Percentiles rank a stretch among this genome's conserved stretches.
Evolutionary conservation across 1,140 invertebrate genomes (phyloP).

Genomic region (Eufriesea mexicana): DNA sequence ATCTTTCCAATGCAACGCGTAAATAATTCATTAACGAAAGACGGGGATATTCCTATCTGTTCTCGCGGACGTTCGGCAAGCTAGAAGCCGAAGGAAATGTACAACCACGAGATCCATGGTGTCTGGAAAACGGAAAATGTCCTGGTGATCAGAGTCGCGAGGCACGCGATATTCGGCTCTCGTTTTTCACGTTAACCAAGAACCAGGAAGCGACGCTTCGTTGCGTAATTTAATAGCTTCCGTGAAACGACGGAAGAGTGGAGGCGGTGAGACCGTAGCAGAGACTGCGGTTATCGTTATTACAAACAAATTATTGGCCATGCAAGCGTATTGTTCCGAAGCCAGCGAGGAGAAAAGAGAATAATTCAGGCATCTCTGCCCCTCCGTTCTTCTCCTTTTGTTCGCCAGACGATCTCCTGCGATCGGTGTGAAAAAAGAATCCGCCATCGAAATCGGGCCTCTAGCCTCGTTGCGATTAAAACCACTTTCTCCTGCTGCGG

Average conservation of each 20-base stretch:
- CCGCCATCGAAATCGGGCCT: neutral
- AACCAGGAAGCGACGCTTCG: slow-evolving; percentile 67
- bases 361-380: slow-evolving; percentile 36
- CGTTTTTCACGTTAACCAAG: slow-evolving; percentile 52
- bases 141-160: too few species aligned
- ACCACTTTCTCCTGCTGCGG: slow-evolving; percentile 15
- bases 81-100: neutral
- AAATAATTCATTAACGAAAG: slow-evolving; percentile 6
- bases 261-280: slow-evolving; percentile 47
- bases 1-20: neutral
- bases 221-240: slow-evolving; percentile 72
- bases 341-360: slow-evolving; percentile 30
- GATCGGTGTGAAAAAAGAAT: slow-evolving; percentile 29
- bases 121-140: too few species aligned
- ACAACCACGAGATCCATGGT: neutral
- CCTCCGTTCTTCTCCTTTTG: neutral
- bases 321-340: slow-evolving; percentile 34
- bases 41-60: neutral
- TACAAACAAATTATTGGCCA: slow-evolving; percentile 56
- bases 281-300: slow-evolving; percentile 49
- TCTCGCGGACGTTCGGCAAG: too few species aligned
- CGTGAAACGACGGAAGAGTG: slow-evolving; percentile 58
- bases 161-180: slow-evolving; percentile 16
- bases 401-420: neutral
- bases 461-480: slow-evolving; percentile 10